phyloP scores from a whole-genome alignment of 2,888 invertebrate genomes.

The Rugalucina vietnamica region DNA sequence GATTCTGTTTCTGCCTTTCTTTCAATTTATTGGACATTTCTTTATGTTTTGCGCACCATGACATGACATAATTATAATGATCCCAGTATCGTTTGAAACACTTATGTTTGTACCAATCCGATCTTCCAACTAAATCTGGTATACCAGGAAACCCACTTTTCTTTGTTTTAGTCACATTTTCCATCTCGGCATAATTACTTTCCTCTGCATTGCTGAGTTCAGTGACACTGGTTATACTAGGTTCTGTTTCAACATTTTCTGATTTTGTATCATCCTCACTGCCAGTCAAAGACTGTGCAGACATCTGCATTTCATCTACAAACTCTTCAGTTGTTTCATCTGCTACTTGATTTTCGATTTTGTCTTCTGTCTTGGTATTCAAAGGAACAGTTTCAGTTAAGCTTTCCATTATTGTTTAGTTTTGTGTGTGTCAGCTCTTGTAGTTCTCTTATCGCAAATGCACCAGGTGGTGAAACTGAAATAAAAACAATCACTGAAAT shows the following conservation, averaged over 20 bases:
- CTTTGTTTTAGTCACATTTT: not conserved
- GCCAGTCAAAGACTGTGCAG: constrained; percentile 44
- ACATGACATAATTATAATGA: constrained; percentile 73
- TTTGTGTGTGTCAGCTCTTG: no score
- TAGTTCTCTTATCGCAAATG: no score
- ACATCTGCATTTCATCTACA: constrained; percentile 22
- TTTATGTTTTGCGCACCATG: constrained; percentile 75
- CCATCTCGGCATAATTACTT: constrained; percentile 8
- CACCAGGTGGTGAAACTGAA: no score
- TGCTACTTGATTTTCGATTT: not conserved
- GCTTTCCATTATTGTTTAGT: no score
- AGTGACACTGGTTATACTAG: constrained; percentile 10
- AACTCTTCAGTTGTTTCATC: not conserved
- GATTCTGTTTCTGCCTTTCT: not conserved
- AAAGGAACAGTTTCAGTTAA: no score
- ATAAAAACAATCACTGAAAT: no score
- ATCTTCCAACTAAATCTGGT: not conserved
- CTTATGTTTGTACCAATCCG: constrained; percentile 71
- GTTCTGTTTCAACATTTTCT: not conserved
- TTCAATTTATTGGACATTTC: constrained; percentile 58
- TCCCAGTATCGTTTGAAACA: constrained; percentile 77
- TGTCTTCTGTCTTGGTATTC: not conserved
- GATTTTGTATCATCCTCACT: constrained; percentile 29
- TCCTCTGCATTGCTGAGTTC: not conserved
- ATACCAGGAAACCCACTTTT: not conserved